Evolutionary conservation across 2,113 vertebrate genomes (phyloP).

Genomic region (Zosterops hypoxanthus): DNA sequence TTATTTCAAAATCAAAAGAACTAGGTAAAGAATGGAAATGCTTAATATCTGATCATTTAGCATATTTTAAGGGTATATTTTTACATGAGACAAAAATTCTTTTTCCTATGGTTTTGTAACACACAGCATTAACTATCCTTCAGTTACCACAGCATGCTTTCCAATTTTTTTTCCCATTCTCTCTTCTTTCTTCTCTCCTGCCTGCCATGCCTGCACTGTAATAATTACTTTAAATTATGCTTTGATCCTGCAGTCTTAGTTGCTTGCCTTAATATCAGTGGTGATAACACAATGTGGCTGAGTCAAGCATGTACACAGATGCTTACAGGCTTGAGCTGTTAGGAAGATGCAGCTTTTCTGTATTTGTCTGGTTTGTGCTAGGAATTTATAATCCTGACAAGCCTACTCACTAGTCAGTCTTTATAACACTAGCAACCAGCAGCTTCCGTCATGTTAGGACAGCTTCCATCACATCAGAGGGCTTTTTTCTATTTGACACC

Average conservation of each 20-base stretch:
- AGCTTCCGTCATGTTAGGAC: background rate
- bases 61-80: constrained; percentile 4
- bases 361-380: background rate
- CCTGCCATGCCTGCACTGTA: constrained; percentile 3
- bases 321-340: background rate
- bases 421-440: background rate
- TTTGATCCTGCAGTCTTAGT: constrained; percentile 18
- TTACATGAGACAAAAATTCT: background rate
- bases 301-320: background rate
- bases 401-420: background rate
- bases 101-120: constrained; percentile 3
- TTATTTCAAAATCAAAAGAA: constrained; percentile 90
- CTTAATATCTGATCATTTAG: constrained; percentile 28
- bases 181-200: constrained; percentile 9
- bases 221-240: background rate
- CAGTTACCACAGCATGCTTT: constrained; percentile 18
- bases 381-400: background rate
- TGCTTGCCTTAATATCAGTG: constrained; percentile 19
- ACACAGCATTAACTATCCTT: constrained; percentile 47
- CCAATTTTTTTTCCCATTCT: background rate
- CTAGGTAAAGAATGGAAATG: constrained; percentile 80
- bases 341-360: background rate
- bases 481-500: background rate
- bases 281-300: background rate
- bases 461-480: background rate